phyloP scores from a whole-genome alignment of 2,888 invertebrate genomes.

The Acrobasis repandana region DNA sequence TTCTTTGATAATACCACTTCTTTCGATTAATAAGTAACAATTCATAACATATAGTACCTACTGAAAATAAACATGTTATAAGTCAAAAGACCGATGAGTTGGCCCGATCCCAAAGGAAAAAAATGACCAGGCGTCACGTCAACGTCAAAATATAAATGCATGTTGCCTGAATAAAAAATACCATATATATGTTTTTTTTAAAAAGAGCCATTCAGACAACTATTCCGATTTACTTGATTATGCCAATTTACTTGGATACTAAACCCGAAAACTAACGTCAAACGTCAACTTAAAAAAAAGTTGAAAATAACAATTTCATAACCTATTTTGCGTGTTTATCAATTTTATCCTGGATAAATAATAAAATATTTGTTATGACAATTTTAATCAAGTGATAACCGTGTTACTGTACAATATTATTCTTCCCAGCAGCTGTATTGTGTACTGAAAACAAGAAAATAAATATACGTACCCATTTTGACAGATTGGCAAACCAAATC shows the following conservation, averaged over 20 bases:
- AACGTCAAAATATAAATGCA: constrained; percentile 29
- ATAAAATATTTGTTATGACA: not conserved
- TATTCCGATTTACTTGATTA: too few relatives aligned
- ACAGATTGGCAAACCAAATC: constrained; percentile 16
- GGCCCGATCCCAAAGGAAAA: constrained; percentile 57
- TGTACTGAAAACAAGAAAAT: not conserved
- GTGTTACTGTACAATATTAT: not conserved
- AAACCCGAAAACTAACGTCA: not conserved
- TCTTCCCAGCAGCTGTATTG: not conserved
- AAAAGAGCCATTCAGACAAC: too few relatives aligned
- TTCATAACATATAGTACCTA: constrained; percentile 62
- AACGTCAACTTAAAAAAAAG: constrained; percentile 27
- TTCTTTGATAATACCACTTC: constrained; percentile 42
- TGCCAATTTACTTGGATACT: not conserved
- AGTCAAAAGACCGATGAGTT: constrained; percentile 79
- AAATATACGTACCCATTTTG: not conserved
- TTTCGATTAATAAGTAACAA: constrained; percentile 54
- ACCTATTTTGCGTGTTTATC: constrained; percentile 36
- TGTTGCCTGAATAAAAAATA: constrained; percentile 38
- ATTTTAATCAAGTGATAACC: not conserved
- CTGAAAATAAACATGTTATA: constrained; percentile 72
- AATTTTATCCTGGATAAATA: not conserved
- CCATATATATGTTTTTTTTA: not conserved
- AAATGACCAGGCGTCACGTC: constrained; percentile 52
- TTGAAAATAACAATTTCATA: constrained; percentile 45